Percentiles rank a stretch among this genome's conserved stretches.
Evolutionary conservation across 2,113 vertebrate genomes (phyloP).

Genomic region (Crotalus viridis): DNA sequence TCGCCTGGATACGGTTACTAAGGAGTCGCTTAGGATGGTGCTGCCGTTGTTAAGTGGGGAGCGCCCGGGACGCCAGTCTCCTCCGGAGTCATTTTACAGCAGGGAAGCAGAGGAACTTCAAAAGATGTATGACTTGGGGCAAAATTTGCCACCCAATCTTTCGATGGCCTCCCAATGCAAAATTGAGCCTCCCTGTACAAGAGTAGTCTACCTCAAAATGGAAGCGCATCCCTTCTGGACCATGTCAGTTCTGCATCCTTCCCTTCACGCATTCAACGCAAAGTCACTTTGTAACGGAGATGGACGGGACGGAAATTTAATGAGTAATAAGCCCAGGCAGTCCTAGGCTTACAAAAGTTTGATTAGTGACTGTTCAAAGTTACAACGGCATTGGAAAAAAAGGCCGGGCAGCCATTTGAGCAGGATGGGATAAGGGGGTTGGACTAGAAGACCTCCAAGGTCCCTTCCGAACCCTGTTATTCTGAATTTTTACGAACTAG

Average conservation of each 20-base stretch:
- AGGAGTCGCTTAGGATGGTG: conserved; percentile 46
- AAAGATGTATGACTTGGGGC: too few relatives aligned
- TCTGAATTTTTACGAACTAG: background rate
- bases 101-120: background rate
- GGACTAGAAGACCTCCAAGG: background rate
- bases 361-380: too few relatives aligned
- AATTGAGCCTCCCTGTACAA: background rate
- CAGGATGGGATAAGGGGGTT: background rate
- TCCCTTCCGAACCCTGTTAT: background rate
- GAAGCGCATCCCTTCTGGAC: background rate
- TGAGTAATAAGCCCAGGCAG: background rate
- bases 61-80: background rate
- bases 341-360: rapidly evolving
- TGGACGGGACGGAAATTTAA: background rate
- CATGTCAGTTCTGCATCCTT: background rate
- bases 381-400: background rate
- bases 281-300: too few relatives aligned
- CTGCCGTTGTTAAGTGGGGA: background rate
- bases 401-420: background rate
- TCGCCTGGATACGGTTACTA: conserved; percentile 44
- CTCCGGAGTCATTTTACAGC: conserved; percentile 10
- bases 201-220: background rate
- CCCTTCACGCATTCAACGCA: background rate
- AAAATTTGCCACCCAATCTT: too few relatives aligned
- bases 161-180: too few relatives aligned